Evolutionary conservation across 1,140 invertebrate genomes (phyloP).

Genomic region (Andrena cerasifolii): DNA sequence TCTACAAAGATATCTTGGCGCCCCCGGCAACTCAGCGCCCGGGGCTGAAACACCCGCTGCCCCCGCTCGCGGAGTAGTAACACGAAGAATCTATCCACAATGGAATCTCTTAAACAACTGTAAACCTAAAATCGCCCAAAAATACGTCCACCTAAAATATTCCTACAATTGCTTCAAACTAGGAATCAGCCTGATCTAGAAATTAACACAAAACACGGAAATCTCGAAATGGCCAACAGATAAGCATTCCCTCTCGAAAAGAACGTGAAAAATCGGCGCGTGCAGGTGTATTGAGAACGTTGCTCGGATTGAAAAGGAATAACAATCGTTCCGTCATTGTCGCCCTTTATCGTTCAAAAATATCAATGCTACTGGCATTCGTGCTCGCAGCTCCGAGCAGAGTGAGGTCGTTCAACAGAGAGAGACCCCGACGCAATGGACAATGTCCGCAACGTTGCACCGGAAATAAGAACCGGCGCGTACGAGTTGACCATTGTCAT

Average conservation of each 20-base stretch:
- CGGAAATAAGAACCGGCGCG: constrained; percentile 70
- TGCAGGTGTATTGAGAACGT: not conserved
- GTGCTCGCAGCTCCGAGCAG: not conserved
- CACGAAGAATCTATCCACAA: too few relatives aligned
- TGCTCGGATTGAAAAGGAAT: not conserved
- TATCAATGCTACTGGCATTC: constrained; percentile 1
- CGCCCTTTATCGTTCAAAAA: constrained; percentile 8
- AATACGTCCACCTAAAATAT: too few relatives aligned
- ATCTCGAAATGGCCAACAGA: too few relatives aligned
- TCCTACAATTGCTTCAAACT: too few relatives aligned
- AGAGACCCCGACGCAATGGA: constrained; percentile 51
- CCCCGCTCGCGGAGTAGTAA: too few relatives aligned
- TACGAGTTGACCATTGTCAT: constrained; percentile 71
- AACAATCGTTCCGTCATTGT: constrained; percentile 19
- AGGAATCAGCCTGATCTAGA: too few relatives aligned
- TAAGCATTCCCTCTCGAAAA: not conserved
- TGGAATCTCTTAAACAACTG: too few relatives aligned
- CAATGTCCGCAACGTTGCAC: constrained; percentile 66
- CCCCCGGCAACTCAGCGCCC: too few relatives aligned
- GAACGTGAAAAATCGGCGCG: not conserved
- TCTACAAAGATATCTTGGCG: too few relatives aligned
- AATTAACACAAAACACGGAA: too few relatives aligned
- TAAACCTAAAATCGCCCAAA: too few relatives aligned
- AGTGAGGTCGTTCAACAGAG: constrained; percentile 5
- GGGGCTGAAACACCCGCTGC: too few relatives aligned